phyloP scores from a whole-genome alignment of 2,888 invertebrate species.

The Drosophila eohydei region DNA sequence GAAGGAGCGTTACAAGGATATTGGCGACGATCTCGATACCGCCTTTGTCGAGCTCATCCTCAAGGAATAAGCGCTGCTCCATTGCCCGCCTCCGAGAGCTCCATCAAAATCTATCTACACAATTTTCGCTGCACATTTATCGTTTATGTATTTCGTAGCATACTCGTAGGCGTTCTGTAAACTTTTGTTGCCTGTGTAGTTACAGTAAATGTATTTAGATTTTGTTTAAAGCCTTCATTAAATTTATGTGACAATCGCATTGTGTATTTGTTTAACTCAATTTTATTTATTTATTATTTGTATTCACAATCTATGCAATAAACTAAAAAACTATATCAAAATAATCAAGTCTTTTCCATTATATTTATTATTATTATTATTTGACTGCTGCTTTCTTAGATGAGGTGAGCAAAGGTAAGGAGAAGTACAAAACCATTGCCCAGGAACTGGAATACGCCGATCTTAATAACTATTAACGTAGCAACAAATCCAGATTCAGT shows the following conservation, averaged over 20 bases:
- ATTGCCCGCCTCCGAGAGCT: conserved; percentile 51
- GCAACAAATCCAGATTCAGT: conserved; percentile 42
- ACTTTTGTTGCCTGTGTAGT: conserved; percentile 48
- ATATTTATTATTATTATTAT: conserved; percentile 82
- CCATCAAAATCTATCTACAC: conserved; percentile 48
- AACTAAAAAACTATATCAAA: conserved; percentile 55
- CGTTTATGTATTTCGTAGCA: conserved; percentile 54
- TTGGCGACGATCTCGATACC: conserved; percentile 99
- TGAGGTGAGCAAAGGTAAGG: conserved; percentile 95
- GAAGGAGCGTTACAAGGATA: conserved; percentile 99
- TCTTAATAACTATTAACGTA: conserved; percentile 88
- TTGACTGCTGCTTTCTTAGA: conserved; percentile 87
- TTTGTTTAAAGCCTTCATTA: conserved; percentile 48
- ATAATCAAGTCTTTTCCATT: conserved; percentile 6
- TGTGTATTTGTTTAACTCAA: conserved; percentile 82
- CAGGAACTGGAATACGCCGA: conserved; percentile 99
- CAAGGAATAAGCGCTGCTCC: conserved; percentile 86
- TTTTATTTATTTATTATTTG: conserved; percentile 65
- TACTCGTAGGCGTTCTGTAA: conserved; percentile 58
- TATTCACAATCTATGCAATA: conserved; percentile 70
- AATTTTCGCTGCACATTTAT: conserved; percentile 47
- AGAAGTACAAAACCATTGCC: conserved; percentile 98
- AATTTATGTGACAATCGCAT: conserved; percentile 60
- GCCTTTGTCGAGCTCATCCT: conserved; percentile 98
- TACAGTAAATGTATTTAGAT: conserved; percentile 52